A percentile compares a stretch with the other conserved stretches of the same genome.
These are phyloP conservation scores for Prolemur simus DNA, from an alignment of 2,113 vertebrate species.

Conservation along the genomic window DNA sequence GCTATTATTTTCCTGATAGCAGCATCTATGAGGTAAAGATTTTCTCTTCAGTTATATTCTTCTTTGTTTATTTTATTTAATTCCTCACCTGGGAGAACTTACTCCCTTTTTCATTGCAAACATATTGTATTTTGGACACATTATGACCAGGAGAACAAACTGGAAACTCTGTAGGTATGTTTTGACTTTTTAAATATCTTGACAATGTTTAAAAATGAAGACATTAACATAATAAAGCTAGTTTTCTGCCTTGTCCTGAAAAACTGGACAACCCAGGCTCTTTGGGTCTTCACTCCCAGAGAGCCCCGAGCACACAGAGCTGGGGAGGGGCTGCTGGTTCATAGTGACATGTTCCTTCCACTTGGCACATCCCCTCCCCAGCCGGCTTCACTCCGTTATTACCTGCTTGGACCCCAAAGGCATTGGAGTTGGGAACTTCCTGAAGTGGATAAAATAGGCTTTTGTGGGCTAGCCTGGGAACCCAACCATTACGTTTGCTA, in stretches of 20 bases:
- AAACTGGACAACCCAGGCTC: neutral
- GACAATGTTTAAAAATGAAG: neutral
- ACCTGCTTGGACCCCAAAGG: neutral
- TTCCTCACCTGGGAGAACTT: neutral
- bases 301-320: neutral
- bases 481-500: neutral
- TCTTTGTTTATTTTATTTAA: neutral
- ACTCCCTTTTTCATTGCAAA: neutral
- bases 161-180: neutral
- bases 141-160: neutral
- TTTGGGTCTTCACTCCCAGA: neutral
- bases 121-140: neutral
- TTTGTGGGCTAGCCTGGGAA: slow-evolving; percentile 25
- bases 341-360: neutral
- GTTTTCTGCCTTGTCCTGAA: neutral
- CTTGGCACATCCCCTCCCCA: neutral
- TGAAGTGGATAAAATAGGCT: neutral
- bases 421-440: neutral
- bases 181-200: neutral
- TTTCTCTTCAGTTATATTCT: neutral
- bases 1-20: neutral
- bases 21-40: neutral
- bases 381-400: neutral
- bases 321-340: too few species aligned
- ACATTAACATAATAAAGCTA: neutral